Percentiles rank a stretch among this genome's conserved stretches.
phyloP scores from a whole-genome alignment of 1,140 invertebrate species.

The Drosophila pseudoananassae region DNA sequence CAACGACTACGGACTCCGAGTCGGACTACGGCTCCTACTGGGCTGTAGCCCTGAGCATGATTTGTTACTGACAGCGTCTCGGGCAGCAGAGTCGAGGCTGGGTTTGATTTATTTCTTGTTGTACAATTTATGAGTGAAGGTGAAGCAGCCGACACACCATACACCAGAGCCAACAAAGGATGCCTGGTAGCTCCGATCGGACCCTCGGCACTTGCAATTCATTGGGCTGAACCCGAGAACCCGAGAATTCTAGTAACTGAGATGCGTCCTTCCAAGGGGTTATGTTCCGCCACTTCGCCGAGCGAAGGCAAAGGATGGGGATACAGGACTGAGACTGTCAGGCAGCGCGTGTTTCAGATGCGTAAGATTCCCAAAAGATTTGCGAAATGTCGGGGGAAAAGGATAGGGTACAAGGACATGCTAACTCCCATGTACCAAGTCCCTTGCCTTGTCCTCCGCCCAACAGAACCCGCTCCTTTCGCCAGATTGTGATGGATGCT shows the following conservation, averaged over 20 bases:
- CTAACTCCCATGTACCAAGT: slow-evolving; percentile 26
- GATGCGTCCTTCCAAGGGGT: slow-evolving; percentile 59
- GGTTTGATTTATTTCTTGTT: slow-evolving; percentile 80
- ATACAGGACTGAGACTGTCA: slow-evolving; percentile 38
- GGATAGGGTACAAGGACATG: slow-evolving; percentile 20
- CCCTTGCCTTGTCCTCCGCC: neutral
- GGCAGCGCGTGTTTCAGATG: slow-evolving; percentile 65
- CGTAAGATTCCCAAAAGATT: slow-evolving; percentile 77
- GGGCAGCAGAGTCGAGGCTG: slow-evolving; percentile 70
- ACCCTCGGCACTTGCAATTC: slow-evolving; percentile 40
- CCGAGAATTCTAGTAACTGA: slow-evolving; percentile 39
- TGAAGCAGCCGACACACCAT: slow-evolving; percentile 53
- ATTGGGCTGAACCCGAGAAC: slow-evolving; percentile 39
- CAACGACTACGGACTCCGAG: slow-evolving; percentile 1
- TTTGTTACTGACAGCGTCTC: slow-evolving; percentile 81
- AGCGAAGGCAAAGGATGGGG: neutral
- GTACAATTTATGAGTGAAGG: slow-evolving; percentile 82
- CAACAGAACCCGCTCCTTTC: slow-evolving; percentile 24
- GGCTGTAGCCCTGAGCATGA: slow-evolving; percentile 75
- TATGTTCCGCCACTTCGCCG: slow-evolving; percentile 33
- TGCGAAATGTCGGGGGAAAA: slow-evolving; percentile 40
- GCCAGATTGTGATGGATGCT: slow-evolving; percentile 48
- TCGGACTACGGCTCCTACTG: slow-evolving; percentile 46
- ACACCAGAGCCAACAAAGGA: slow-evolving; percentile 26
- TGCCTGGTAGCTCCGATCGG: slow-evolving; percentile 16